Percentiles rank a stretch among this genome's conserved stretches.
phyloP scores from a whole-genome alignment of 1,140 invertebrate genomes.

The Marisa cornuarietis region DNA sequence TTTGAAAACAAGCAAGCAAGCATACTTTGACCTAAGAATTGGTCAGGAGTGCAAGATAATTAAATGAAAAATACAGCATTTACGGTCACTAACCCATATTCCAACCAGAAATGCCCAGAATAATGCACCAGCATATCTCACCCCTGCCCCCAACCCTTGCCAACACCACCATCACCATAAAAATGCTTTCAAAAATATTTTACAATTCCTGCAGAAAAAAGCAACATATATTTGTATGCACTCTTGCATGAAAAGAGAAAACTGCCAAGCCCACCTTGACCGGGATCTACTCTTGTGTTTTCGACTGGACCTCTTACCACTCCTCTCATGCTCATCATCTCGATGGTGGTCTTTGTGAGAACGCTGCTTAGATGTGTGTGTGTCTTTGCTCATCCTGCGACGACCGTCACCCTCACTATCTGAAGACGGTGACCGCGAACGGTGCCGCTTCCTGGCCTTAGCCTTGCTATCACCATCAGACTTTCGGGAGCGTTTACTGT shows the following conservation, averaged over 20 bases:
- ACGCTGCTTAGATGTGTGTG: background rate
- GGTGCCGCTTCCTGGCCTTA: conserved; percentile 39
- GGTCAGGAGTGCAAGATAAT: no score
- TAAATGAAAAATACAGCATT: no score
- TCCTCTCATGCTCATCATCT: conserved; percentile 40
- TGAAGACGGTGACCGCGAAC: conserved; percentile 41
- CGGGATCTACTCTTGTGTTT: conserved; percentile 57
- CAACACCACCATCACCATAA: no score
- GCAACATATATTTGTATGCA: background rate
- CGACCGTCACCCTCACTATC: conserved; percentile 36
- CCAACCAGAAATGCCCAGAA: no score
- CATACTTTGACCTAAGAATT: no score
- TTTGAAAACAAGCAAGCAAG: no score
- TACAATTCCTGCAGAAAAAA: no score
- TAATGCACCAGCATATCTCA: no score
- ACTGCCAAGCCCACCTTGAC: conserved; percentile 47
- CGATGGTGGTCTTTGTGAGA: conserved; percentile 23
- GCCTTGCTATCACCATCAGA: conserved; percentile 20
- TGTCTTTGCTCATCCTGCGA: conserved; percentile 22
- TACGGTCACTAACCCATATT: no score
- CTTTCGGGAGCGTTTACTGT: background rate
- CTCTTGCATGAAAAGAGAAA: background rate
- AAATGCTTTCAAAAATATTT: no score
- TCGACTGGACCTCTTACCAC: conserved; percentile 60
- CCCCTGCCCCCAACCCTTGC: no score